phyloP scores from a whole-genome alignment of 2,113 vertebrate species.

The Erythrolamprus reginae region DNA sequence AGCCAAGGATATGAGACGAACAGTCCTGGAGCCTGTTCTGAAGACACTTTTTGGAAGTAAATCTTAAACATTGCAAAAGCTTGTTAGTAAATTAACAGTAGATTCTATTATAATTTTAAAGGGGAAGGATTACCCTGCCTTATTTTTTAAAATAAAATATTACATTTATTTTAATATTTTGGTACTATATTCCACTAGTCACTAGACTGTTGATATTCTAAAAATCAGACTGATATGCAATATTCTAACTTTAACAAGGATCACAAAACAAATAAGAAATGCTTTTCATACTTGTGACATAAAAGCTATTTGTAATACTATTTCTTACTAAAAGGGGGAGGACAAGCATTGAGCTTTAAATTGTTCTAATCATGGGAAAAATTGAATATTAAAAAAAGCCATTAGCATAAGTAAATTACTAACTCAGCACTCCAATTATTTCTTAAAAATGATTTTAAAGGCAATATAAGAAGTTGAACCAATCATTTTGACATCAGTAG shows the following conservation, averaged over 20 bases:
- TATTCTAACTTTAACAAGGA: neutral
- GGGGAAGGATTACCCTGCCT: neutral
- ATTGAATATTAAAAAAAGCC: conserved; percentile 38
- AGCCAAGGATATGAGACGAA: too few species aligned
- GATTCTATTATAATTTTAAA: neutral
- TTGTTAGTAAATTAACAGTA: neutral
- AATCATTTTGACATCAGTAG: conserved; percentile 57
- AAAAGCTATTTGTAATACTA: neutral
- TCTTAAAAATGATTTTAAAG: conserved; percentile 55
- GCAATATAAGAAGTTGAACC: conserved; percentile 62
- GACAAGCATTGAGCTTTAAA: neutral
- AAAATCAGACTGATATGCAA: neutral
- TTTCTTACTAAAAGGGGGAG: neutral
- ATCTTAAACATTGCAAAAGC: neutral
- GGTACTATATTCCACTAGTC: neutral
- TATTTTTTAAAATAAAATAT: neutral
- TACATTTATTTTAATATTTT: neutral
- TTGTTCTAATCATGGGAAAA: conserved; percentile 12
- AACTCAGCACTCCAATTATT: conserved; percentile 59
- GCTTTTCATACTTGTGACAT: neutral
- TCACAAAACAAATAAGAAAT: neutral
- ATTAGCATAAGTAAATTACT: conserved; percentile 37
- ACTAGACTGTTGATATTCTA: neutral
- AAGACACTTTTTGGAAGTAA: neutral
- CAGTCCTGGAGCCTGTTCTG: neutral